Conservation (phyloP, 2,888 invertebrate species). For the Orchestes rusci region DNA sequence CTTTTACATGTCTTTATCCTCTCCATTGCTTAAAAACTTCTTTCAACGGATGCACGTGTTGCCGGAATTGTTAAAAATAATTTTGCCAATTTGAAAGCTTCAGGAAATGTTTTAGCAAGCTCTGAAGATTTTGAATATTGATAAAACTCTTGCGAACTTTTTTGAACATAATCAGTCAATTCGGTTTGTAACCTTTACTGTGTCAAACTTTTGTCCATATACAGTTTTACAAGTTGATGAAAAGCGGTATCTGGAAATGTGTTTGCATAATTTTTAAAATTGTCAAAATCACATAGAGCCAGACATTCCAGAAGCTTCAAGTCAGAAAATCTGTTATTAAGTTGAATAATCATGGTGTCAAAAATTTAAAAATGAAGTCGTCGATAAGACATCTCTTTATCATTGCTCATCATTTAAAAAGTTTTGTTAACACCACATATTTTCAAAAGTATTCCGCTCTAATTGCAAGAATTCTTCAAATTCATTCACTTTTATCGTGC, state of each 20-base stretch:
- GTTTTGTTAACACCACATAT: conserved; percentile 14
- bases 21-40: conserved; percentile 16
- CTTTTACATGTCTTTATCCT: conserved; percentile 15
- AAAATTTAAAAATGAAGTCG: conserved; percentile 18
- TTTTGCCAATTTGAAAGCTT: conserved; percentile 20
- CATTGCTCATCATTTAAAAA: conserved; percentile 13
- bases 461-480: conserved; percentile 15
- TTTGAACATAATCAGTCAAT: conserved; percentile 16
- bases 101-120: conserved; percentile 4
- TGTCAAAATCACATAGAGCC: conserved; percentile 16
- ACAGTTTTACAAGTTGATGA: conserved; percentile 14
- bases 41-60: conserved; percentile 19
- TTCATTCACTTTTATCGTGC: conserved; percentile 11
- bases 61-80: conserved; percentile 17
- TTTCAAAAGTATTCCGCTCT: conserved; percentile 16
- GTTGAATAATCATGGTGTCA: conserved; percentile 15
- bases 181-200: conserved; percentile 14
- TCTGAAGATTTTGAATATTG: conserved; percentile 17
- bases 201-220: conserved; percentile 18
- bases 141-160: conserved; percentile 15
- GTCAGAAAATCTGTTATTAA: conserved; percentile 16
- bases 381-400: conserved; percentile 9
- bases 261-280: conserved; percentile 17
- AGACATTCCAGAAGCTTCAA: conserved; percentile 15
- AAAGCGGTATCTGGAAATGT: conserved; percentile 17